These are phyloP conservation scores for Myotis planiceps DNA, from an alignment of 2,797 vertebrate genomes.

Conservation along the genomic window DNA sequence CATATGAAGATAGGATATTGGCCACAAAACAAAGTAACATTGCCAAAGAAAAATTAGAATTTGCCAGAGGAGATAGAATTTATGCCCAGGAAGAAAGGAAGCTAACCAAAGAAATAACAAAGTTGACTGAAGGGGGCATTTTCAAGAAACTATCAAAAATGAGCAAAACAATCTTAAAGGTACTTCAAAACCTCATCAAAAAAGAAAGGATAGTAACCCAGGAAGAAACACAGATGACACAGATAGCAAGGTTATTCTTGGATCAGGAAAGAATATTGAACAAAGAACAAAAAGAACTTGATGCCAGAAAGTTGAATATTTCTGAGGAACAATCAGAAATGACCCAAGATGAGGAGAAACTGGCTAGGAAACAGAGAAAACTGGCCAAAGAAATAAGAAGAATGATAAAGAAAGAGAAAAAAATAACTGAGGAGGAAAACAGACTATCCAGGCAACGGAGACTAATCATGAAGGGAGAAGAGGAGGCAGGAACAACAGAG, in stretches of 20 bases:
- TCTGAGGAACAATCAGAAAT: constrained; percentile 39
- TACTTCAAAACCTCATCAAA: constrained; percentile 1
- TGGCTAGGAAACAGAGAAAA: constrained; percentile 57
- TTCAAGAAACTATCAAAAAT: background rate
- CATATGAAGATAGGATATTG: constrained; percentile 50
- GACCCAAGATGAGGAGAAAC: constrained; percentile 31
- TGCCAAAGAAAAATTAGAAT: constrained; percentile 39
- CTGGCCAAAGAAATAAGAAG: constrained; percentile 37
- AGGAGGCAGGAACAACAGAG: background rate
- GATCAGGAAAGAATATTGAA: background rate
- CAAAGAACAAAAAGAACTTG: constrained; percentile 21
- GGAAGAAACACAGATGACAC: constrained; percentile 50
- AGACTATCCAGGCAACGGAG: background rate
- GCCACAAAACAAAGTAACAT: constrained; percentile 55
- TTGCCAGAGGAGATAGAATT: background rate
- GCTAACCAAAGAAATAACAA: background rate
- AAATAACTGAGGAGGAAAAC: constrained; percentile 26
- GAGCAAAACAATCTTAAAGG: background rate
- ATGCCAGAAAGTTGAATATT: constrained; percentile 20
- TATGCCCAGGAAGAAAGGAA: constrained; percentile 61
- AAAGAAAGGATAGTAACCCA: constrained; percentile 39
- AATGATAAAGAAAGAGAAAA: constrained; percentile 54
- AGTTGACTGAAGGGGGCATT: background rate
- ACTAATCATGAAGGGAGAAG: background rate
- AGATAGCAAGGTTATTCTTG: background rate